These are phyloP conservation scores for Agelastica alni DNA, from an alignment of 2,888 invertebrate species.

Conservation along the genomic window DNA sequence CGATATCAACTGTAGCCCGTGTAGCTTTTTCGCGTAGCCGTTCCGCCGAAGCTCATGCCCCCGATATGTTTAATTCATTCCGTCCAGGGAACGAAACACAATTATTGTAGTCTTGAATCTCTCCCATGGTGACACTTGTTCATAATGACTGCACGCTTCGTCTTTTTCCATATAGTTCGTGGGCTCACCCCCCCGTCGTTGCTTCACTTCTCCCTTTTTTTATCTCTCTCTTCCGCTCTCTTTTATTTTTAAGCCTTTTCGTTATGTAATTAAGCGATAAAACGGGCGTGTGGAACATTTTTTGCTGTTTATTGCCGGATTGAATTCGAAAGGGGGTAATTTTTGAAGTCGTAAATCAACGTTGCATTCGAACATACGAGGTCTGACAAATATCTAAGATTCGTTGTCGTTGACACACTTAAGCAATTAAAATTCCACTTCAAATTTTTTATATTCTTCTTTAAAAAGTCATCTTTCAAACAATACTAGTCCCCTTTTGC, in stretches of 20 bases:
- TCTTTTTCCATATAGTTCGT: constrained; percentile 25
- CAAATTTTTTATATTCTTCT: too few relatives aligned
- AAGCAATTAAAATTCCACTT: too few relatives aligned
- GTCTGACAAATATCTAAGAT: too few relatives aligned
- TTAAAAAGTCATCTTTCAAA: too few relatives aligned
- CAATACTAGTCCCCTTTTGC: too few relatives aligned
- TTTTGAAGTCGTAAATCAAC: too few relatives aligned
- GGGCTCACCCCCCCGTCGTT: constrained; percentile 19
- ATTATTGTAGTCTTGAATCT: constrained; percentile 59
- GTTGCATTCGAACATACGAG: too few relatives aligned
- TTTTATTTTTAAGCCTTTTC: constrained; percentile 10
- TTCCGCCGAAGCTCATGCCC: constrained; percentile 18
- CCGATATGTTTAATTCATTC: constrained; percentile 54
- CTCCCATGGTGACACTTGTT: constrained; percentile 66
- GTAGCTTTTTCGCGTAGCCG: constrained; percentile 6
- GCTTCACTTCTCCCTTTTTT: constrained; percentile 4
- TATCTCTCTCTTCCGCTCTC: not conserved
- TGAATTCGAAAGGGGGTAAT: not conserved
- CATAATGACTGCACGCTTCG: constrained; percentile 60
- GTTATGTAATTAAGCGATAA: constrained; percentile 15
- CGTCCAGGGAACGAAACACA: constrained; percentile 50
- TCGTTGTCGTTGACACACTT: too few relatives aligned
- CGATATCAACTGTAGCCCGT: not conserved
- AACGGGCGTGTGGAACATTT: constrained; percentile 11
- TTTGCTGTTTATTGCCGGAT: not conserved